A percentile compares a stretch with the other conserved stretches of the same genome.
These are phyloP conservation scores for Ganaspis sp. DNA, from an alignment of 1,140 invertebrate genomes.

Conservation along the genomic window DNA sequence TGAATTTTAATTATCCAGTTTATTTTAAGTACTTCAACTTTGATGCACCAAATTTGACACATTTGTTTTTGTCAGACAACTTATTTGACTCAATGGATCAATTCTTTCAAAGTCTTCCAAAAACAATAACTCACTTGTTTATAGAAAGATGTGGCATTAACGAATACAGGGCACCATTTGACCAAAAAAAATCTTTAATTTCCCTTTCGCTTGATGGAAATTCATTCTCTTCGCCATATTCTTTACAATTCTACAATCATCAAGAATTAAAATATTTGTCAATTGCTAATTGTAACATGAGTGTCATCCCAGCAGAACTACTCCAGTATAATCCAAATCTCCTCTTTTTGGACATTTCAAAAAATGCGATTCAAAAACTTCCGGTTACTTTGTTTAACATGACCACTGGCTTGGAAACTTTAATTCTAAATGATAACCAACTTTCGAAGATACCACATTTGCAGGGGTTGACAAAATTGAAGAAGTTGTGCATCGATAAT, in stretches of 20 bases:
- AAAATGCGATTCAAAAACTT: slow-evolving; percentile 18
- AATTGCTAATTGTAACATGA: neutral
- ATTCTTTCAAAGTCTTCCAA: neutral
- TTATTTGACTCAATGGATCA: neutral
- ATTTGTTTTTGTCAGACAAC: slow-evolving; percentile 30
- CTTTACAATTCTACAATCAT: neutral
- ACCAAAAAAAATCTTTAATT: neutral
- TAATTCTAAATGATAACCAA: slow-evolving; percentile 20
- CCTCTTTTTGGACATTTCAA: slow-evolving; percentile 14
- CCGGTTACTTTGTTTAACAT: neutral
- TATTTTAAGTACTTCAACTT: neutral
- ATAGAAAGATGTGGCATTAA: neutral
- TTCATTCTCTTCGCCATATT: neutral
- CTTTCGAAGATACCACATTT: slow-evolving; percentile 26
- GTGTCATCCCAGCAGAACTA: neutral
- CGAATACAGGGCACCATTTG: neutral
- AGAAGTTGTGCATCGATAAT: slow-evolving; percentile 15
- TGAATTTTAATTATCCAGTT: neutral
- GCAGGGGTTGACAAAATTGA: neutral
- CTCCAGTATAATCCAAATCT: neutral
- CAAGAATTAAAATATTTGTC: neutral
- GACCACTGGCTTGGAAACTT: neutral
- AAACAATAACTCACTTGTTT: neutral
- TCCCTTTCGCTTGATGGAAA: neutral
- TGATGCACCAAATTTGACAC: slow-evolving; percentile 11